Base-by-base conservation (phyloP, 53 echinoderm and acorn worm species). In the Pentamera pediparva region DNA sequence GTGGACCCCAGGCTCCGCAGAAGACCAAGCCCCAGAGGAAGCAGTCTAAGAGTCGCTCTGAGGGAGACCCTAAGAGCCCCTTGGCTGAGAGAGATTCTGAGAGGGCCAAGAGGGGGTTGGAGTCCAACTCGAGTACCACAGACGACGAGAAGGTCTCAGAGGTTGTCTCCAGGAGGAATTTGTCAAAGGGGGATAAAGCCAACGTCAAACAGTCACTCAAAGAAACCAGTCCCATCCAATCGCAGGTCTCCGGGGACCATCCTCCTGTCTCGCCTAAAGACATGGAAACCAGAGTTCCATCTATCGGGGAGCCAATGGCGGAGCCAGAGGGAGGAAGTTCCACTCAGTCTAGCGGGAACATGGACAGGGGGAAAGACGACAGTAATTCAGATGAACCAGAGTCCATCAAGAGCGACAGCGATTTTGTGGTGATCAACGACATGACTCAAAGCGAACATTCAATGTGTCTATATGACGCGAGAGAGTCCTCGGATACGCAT, bases 401-500 rank as follows among this genome's bases (percentile, higher is more conserved):
- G 11, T 91, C 96, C 15, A 75, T 65, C 5, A 86, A 76, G 34
- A 93, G 93, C 49, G 87, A 92, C 83, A 98, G 98, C 40, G 98
- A 98, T 47, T 98, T 98, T 86, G 98, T 98, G 40, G 91, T 98
- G 59, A 98, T 98, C 50, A 91, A 88, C 43, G 98, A 98, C 60
- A 57, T 78, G 28, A 88, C 92, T 27, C 91, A 86, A 7, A 98
- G 91, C 32, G 98, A 88, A 59, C 86, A 83, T 52, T 98, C 98
- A 6, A 24, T 54, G 54, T 92, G 89, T 32, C 58, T 89, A 27
- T 85, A 86, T 54, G 94, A 94, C 60, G 83, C 80, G 3, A 83
- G 91, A 47, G 83, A 85, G 57, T 98, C 98, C 1, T 86, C 98
- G 0, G 91, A 91, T 13, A 86, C 76, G 25, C 75, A 85, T 40